Conservation (phyloP, 2,113 vertebrate genomes). For the Chloroceryle aenea region DNA sequence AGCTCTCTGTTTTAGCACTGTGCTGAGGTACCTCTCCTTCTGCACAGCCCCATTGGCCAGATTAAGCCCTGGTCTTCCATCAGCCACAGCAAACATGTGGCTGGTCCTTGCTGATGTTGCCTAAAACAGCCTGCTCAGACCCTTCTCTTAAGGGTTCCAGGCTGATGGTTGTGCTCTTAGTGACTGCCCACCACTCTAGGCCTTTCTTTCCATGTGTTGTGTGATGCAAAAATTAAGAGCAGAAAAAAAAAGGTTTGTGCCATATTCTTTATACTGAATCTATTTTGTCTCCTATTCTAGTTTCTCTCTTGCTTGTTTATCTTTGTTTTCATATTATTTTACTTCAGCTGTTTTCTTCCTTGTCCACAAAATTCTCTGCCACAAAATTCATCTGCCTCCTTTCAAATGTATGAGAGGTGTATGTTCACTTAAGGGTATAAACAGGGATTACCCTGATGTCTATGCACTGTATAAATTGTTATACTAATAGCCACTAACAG, state of each 20-base stretch:
- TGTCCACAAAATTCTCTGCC: background rate
- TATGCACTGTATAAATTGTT: background rate
- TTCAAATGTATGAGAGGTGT: background rate
- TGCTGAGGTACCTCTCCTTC: background rate
- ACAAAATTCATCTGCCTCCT: background rate
- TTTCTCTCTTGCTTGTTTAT: background rate
- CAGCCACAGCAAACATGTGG: background rate
- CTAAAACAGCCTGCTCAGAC: background rate
- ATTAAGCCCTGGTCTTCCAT: background rate
- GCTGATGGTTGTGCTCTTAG: background rate
- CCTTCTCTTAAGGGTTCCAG: background rate
- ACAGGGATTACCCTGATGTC: background rate
- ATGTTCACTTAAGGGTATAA: background rate
- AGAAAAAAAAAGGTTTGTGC: background rate
- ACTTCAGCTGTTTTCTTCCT: background rate
- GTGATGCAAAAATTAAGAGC: background rate
- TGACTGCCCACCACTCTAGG: background rate
- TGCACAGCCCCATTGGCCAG: rapidly evolving
- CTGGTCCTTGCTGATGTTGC: background rate
- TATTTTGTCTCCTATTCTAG: background rate
- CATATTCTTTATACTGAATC: background rate
- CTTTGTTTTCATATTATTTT: background rate
- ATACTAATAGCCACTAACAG: background rate
- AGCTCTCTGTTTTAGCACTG: rapidly evolving
- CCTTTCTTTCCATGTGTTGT: background rate